These are phyloP conservation scores for Stylophora pistillata DNA, from an alignment of 64 coral and sea anemone species.

Conservation along the genomic window DNA sequence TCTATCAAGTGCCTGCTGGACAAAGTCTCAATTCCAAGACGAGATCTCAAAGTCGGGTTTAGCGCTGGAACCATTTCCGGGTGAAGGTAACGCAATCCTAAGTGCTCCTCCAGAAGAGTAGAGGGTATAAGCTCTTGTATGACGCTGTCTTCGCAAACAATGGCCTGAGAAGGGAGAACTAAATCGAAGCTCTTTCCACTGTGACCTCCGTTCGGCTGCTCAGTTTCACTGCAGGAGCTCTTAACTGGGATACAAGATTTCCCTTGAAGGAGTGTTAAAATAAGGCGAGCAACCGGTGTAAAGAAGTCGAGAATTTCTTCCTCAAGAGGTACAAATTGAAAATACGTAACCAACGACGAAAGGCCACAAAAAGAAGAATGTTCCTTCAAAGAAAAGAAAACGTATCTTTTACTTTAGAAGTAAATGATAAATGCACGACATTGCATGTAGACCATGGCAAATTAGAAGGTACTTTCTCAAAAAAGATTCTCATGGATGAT, in stretches of 20 bases:
- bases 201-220: background rate
- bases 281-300: slow-evolving; percentile 71
- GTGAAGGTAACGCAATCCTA: slow-evolving; percentile 67
- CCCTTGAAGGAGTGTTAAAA: slow-evolving; percentile 74
- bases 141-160: slow-evolving; percentile 67
- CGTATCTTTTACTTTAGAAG: background rate
- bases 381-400: slow-evolving; percentile 35
- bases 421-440: no score
- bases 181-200: slow-evolving; percentile 22
- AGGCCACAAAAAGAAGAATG: slow-evolving; percentile 72
- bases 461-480: no score
- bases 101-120: slow-evolving; percentile 49
- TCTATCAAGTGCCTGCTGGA: slow-evolving; percentile 84
- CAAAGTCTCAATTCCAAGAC: slow-evolving; percentile 76
- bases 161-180: slow-evolving; percentile 76
- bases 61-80: slow-evolving; percentile 54
- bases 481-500: no score
- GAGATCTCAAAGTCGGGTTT: slow-evolving; percentile 69
- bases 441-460: no score
- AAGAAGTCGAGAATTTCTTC: slow-evolving; percentile 96
- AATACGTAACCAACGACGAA: slow-evolving; percentile 57
- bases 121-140: slow-evolving; percentile 45
- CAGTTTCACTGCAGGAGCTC: background rate
- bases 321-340: slow-evolving; percentile 86
- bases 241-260: slow-evolving; percentile 71